These are phyloP conservation scores for Piezodorus guildinii DNA, from an alignment of 1,140 invertebrate genomes.

Conservation along the genomic window DNA sequence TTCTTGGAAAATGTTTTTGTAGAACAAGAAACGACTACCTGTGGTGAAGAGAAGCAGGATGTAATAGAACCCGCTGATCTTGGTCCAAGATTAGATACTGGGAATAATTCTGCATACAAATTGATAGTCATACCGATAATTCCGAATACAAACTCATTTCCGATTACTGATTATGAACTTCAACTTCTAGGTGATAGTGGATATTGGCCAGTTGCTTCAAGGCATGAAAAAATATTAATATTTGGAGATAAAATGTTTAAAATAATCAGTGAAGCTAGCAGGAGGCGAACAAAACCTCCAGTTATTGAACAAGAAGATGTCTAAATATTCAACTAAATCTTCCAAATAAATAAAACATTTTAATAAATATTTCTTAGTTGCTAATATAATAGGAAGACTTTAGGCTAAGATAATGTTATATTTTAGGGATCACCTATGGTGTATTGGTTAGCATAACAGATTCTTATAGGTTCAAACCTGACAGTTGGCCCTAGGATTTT, in stretches of 20 bases:
- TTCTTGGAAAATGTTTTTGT: background rate
- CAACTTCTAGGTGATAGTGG: constrained; percentile 10
- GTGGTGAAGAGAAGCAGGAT: constrained; percentile 1
- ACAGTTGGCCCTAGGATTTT: no score
- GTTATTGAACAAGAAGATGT: no score
- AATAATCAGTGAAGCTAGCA: constrained; percentile 16
- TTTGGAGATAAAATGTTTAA: constrained; percentile 17
- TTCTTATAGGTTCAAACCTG: no score
- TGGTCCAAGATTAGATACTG: background rate
- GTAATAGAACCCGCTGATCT: background rate
- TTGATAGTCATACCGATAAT: background rate
- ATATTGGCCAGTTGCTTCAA: background rate
- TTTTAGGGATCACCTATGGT: no score
- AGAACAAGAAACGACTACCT: background rate
- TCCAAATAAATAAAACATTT: no score
- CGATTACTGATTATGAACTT: constrained; percentile 16
- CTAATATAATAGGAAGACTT: no score
- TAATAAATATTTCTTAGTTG: no score
- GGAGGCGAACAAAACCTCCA: constrained; percentile 11
- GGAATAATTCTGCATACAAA: constrained; percentile 16
- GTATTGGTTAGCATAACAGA: no score
- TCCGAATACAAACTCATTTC: background rate
- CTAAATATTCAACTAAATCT: no score
- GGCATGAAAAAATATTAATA: background rate
- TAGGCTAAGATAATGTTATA: no score